Conservation (phyloP, 2,113 vertebrate species). For the Aspidoscelis tigris region DNA sequence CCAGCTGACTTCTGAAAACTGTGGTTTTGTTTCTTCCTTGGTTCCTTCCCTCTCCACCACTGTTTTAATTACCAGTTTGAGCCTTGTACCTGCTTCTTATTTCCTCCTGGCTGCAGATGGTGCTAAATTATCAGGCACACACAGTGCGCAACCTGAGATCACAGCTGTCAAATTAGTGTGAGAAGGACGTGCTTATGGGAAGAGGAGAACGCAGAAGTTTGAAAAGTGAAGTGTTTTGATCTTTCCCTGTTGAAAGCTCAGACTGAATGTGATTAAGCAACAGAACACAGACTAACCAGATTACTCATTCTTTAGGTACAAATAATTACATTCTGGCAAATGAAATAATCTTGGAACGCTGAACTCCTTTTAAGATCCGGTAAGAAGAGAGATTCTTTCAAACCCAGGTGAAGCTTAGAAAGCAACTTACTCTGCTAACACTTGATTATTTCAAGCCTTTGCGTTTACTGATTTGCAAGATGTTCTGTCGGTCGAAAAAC, state of each 20-base stretch:
- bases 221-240: neutral
- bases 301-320: neutral
- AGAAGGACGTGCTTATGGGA: neutral
- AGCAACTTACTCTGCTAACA: neutral
- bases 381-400: neutral
- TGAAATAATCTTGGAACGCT: neutral
- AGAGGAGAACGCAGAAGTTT: neutral
- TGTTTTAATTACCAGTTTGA: neutral
- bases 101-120: slow-evolving; percentile 61
- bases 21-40: slow-evolving; percentile 5
- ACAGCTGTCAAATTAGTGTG: neutral
- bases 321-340: neutral
- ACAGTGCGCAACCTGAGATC: slow-evolving; percentile 12
- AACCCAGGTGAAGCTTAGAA: neutral
- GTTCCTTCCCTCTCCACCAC: neutral
- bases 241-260: neutral
- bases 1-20: neutral
- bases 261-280: neutral
- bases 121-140: slow-evolving; percentile 39
- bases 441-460: neutral
- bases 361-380: neutral
- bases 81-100: neutral
- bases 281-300: neutral
- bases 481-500: neutral
- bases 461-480: neutral